Evolutionary conservation across 2,113 vertebrate genomes (phyloP), one percentile per base, ranked within the genome.

Genomic region (Tenebrosternarchus preto): DNA sequence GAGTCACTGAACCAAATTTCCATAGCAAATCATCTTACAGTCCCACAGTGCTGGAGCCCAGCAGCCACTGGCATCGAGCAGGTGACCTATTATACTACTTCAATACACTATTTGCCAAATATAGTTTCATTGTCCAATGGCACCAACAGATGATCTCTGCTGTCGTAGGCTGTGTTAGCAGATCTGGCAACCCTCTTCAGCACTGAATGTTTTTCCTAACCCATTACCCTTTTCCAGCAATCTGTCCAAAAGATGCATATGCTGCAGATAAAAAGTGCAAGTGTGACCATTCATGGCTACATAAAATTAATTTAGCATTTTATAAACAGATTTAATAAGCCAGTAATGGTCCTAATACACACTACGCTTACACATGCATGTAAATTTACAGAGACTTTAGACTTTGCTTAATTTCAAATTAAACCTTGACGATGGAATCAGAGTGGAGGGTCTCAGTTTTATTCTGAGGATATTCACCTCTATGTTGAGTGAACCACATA

Each of bases 111-210:
- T 66, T 68, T 68, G 31, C 64, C 64, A 68, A 68, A 39, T 68
- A 68, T 39, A 39, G 31, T 36, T 68, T 39, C 64, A 68, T 68
- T 68, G 64, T 68, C 64, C 64, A 39, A 68, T 39, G 64, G 64
- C 64, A 19, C 33, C 7, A 6, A 1, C 1, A n/a, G 64, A 31
- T 36, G 36, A 22, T 68, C 33, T 12, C 64, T 68, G 20, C 64
- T 39, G 64, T 68, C 64, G 39, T 19, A 39, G 64, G 19, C 31
- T 68, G 64, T 12, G 19, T 66, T 66, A 66, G 27, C 29, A 20
- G 29, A 7, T 66, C 63, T 66, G 31, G 64, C 64, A 31, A 68
- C 31, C 64, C 12, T 19, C 31, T 20, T 3, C 2, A 15, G 5
- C 29, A n/a, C 36, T 5, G 36, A 33, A 29, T 15, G 12, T 50